Evolutionary conservation across 2,113 vertebrate species (phyloP).

Genomic region (Thalassarche chlororhynchos): DNA sequence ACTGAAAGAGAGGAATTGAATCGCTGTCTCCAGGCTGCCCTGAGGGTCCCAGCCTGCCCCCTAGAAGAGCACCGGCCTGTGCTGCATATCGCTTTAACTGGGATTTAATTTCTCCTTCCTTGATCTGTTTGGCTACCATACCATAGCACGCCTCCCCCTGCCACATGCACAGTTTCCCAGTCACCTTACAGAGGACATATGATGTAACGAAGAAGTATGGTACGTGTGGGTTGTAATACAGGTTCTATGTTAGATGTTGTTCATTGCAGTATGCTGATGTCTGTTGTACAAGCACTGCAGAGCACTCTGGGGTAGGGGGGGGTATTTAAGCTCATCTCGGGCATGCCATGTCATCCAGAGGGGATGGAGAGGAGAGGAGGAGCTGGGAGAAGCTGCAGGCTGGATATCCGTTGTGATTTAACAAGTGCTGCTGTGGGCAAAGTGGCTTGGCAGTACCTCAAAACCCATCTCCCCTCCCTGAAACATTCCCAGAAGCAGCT

Average conservation of each 20-base stretch:
- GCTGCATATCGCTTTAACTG: not conserved
- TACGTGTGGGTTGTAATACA: not conserved
- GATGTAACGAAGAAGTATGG: too few relatives aligned
- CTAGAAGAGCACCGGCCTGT: not conserved
- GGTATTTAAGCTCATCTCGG: not conserved
- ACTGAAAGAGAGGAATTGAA: not conserved
- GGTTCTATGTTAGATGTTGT: not conserved
- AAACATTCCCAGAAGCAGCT: constrained; percentile 41
- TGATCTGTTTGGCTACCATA: not conserved
- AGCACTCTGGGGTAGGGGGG: not conserved
- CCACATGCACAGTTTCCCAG: not conserved
- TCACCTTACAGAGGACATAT: not conserved
- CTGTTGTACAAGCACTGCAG: not conserved
- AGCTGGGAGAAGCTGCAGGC: not conserved
- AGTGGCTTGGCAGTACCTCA: constrained; percentile 31
- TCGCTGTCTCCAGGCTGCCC: not conserved
- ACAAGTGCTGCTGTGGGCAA: not conserved
- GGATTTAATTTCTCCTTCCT: not conserved
- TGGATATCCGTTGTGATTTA: not conserved
- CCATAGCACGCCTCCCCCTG: not conserved
- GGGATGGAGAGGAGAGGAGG: not conserved
- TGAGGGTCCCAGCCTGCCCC: not conserved
- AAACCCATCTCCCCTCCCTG: not conserved
- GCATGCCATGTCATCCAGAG: not conserved
- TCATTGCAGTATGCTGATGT: rapidly evolving